Evolutionary conservation across 2,113 vertebrate genomes (phyloP).

Genomic region (Triplophysa tibetana): DNA sequence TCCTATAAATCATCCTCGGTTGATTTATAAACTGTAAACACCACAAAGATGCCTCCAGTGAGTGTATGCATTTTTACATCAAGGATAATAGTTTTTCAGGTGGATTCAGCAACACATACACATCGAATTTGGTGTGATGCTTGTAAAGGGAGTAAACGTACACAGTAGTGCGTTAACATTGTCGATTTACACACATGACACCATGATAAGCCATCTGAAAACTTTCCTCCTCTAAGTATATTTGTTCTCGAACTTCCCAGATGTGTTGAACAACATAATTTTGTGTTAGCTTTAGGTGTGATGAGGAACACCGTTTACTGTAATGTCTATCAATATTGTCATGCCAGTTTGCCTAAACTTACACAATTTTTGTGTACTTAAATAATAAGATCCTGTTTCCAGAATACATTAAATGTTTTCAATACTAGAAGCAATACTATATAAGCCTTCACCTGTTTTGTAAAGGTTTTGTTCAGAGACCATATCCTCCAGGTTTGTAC

Average conservation of each 20-base stretch:
- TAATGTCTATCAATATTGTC: neutral
- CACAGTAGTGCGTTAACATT: conserved; percentile 12
- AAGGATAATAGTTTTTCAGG: neutral
- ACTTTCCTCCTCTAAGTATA: conserved; percentile 17
- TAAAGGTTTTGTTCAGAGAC: neutral
- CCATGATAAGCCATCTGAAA: neutral
- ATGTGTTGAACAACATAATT: neutral
- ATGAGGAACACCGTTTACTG: neutral
- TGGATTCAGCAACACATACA: neutral
- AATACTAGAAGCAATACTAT: conserved; percentile 12
- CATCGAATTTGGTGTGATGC: neutral
- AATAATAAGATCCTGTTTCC: conserved; percentile 46
- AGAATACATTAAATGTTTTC: neutral
- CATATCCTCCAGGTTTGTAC: conserved; percentile 33
- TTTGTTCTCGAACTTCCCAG: conserved; percentile 19
- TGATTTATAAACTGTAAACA: neutral
- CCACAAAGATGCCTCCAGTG: neutral
- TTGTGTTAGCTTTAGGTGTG: neutral
- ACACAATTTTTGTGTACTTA: conserved; percentile 9
- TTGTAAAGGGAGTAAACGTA: conserved; percentile 1
- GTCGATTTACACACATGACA: conserved; percentile 1
- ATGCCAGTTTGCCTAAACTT: neutral
- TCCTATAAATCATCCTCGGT: neutral
- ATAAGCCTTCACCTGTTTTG: neutral
- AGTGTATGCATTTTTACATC: neutral